Evolutionary conservation across 2,113 vertebrate species (phyloP).

Genomic region (Abramis brama): DNA sequence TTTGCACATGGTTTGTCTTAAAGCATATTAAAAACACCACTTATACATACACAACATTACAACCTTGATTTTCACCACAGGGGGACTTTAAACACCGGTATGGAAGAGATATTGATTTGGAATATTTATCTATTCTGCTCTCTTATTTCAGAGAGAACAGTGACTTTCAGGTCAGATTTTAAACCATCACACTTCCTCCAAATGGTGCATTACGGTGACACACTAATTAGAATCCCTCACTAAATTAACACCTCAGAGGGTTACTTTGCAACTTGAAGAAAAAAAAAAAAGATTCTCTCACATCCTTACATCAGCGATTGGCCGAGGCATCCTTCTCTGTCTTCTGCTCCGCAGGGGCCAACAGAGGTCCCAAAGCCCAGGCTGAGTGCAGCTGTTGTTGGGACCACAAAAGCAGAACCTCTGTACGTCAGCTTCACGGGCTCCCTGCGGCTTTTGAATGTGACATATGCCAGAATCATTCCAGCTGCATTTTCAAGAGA

Average conservation of each 20-base stretch:
- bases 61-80: too few species aligned
- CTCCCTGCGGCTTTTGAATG: constrained; percentile 41
- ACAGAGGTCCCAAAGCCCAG: constrained; percentile 24
- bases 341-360: constrained; percentile 22
- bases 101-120: too few species aligned
- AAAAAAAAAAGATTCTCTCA: not conserved
- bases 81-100: too few species aligned
- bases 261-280: not conserved
- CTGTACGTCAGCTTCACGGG: constrained; percentile 47
- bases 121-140: not conserved
- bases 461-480: constrained; percentile 39
- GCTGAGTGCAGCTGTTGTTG: constrained; percentile 51
- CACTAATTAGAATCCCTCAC: not conserved
- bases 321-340: constrained; percentile 1
- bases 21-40: too few species aligned
- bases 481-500: not conserved
- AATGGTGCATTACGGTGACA: not conserved
- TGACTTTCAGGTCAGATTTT: not conserved
- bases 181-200: not conserved
- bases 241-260: constrained; percentile 20
- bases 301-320: not conserved
- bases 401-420: constrained; percentile 43
- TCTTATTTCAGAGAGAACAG: not conserved
- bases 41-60: too few species aligned
- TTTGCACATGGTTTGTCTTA: too few species aligned